Evolutionary conservation across 2,888 invertebrate species (phyloP).

Genomic region (Heliothis peltigera): DNA sequence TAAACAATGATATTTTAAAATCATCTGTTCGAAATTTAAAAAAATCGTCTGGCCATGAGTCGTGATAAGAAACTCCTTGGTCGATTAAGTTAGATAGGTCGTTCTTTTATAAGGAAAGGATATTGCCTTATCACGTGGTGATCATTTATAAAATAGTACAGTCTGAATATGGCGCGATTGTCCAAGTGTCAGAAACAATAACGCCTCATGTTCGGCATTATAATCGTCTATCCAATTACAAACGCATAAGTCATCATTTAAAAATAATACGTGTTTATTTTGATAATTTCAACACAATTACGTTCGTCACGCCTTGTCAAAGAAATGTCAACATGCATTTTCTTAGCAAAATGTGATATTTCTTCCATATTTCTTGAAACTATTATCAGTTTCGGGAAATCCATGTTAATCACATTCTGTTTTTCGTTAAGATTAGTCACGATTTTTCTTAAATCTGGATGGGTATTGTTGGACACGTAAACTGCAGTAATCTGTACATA

Average conservation of each 20-base stretch:
- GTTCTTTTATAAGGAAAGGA: conserved; percentile 12
- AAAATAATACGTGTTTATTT: conserved; percentile 41
- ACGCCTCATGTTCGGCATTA: conserved; percentile 16
- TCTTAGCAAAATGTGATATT: conserved; percentile 1
- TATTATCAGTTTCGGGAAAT: conserved; percentile 29
- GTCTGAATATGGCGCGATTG: conserved; percentile 14
- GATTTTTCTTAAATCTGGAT: conserved; percentile 24
- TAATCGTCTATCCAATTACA: conserved; percentile 43
- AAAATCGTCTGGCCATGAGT: conserved; percentile 20
- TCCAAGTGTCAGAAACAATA: conserved; percentile 22
- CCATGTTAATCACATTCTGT: conserved; percentile 20
- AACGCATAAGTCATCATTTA: conserved; percentile 42
- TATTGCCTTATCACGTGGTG: conserved; percentile 32
- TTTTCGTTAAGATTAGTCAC: conserved; percentile 38
- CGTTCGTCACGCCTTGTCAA: conserved; percentile 9
- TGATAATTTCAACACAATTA: conserved; percentile 19
- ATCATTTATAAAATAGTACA: conserved; percentile 28
- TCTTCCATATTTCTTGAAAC: not conserved
- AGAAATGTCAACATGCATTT: not conserved
- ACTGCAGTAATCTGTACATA: conserved; percentile 11
- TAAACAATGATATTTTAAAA: not conserved
- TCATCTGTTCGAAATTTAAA: not conserved
- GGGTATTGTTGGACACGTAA: conserved; percentile 23
- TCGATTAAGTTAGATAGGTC: conserved; percentile 2
- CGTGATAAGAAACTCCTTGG: conserved; percentile 2